These are phyloP conservation scores for Agrotis puta DNA, from an alignment of 2,888 invertebrate species.

Conservation along the genomic window DNA sequence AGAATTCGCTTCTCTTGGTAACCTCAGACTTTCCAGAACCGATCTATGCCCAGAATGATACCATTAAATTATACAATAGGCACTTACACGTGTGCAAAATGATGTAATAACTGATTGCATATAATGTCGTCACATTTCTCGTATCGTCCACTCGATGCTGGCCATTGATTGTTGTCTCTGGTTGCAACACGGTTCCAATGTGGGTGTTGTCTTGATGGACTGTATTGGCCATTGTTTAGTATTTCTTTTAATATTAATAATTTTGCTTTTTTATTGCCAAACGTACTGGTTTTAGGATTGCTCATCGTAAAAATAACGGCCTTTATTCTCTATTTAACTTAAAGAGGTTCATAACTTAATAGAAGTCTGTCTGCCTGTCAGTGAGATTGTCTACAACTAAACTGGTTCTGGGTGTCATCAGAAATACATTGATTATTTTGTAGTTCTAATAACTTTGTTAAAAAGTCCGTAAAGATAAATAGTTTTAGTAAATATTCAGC, in stretches of 20 bases:
- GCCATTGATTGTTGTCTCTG: slow-evolving; percentile 50
- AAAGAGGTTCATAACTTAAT: no score
- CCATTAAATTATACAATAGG: slow-evolving; percentile 24
- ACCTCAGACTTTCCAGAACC: not conserved
- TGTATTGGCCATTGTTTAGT: slow-evolving; percentile 50
- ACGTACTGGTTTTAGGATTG: no score
- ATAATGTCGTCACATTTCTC: slow-evolving; percentile 43
- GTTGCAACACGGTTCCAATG: slow-evolving; percentile 61
- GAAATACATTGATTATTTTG: not conserved
- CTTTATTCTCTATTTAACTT: no score
- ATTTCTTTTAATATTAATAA: not conserved
- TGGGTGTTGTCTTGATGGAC: slow-evolving; percentile 14
- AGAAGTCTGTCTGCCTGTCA: no score
- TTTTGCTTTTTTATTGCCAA: no score
- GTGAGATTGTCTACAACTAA: no score
- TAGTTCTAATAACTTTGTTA: not conserved
- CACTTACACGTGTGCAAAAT: slow-evolving; percentile 44
- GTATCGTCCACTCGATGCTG: slow-evolving; percentile 57
- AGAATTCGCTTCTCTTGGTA: not conserved
- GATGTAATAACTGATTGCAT: slow-evolving; percentile 48
- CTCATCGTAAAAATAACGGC: no score
- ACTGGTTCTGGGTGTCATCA: no score
- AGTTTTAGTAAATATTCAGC: not conserved
- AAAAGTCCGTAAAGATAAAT: not conserved
- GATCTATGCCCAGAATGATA: not conserved